A percentile compares a stretch with the other conserved stretches of the same genome.
phyloP scores from a whole-genome alignment of 2,888 invertebrate species.

The Euplexia lucipara region DNA sequence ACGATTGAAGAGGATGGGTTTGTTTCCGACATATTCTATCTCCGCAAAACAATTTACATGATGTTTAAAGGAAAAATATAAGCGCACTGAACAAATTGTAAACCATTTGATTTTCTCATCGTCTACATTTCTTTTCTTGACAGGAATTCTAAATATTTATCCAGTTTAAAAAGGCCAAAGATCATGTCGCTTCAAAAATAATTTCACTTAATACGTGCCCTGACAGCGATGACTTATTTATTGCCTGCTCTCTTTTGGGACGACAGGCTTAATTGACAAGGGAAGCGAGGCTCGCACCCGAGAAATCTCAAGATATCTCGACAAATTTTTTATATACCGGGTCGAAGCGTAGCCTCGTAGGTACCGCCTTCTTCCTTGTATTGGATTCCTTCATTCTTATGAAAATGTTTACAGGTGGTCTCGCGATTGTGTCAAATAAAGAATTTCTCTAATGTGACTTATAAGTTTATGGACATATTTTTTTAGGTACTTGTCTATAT shows the following conservation, averaged over 20 bases:
- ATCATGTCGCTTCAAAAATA: conserved; percentile 30
- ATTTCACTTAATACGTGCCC: conserved; percentile 36
- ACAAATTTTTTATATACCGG: conserved; percentile 24
- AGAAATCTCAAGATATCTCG: conserved; percentile 33
- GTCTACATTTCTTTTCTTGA: conserved; percentile 20
- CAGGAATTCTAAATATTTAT: conserved; percentile 20
- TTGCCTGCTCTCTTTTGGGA: conserved; percentile 45
- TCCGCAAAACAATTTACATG: conserved; percentile 18
- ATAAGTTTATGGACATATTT: conserved; percentile 15
- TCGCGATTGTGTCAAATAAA: conserved; percentile 24
- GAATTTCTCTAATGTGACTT: conserved; percentile 6
- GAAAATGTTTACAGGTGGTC: conserved; percentile 8
- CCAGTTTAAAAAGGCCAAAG: conserved; percentile 9
- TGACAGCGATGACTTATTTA: conserved; percentile 56
- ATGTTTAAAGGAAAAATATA: conserved; percentile 30
- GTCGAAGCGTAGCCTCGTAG: not conserved
- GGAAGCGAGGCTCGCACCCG: conserved; percentile 38
- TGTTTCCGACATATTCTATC: conserved; percentile 15
- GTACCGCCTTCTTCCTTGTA: not conserved
- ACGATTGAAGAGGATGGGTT: conserved; percentile 25
- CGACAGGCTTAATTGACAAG: conserved; percentile 67
- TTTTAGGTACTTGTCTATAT: conserved; percentile 5
- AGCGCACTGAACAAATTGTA: not conserved
- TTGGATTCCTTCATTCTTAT: conserved; percentile 1
- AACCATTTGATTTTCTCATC: conserved; percentile 30